Percentiles rank a stretch among this genome's conserved stretches.
Evolutionary conservation across 2,888 invertebrate genomes (phyloP).

Genomic region (Lasioglossum marginatum): DNA sequence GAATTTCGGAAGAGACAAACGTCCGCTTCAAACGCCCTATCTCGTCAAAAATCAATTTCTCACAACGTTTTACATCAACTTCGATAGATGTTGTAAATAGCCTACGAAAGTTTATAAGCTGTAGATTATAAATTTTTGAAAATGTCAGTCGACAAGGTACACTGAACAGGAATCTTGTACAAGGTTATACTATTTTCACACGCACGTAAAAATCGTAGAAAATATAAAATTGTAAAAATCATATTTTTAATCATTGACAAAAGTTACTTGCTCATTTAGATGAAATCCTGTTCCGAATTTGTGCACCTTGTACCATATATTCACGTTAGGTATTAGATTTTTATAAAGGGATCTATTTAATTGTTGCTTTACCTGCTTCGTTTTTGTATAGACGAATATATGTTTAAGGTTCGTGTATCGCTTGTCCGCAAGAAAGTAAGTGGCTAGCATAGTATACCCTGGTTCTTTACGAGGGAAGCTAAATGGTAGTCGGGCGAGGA

Average conservation of each 20-base stretch:
- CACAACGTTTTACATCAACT: not conserved
- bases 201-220: too few relatives aligned
- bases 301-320: not conserved
- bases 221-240: too few relatives aligned
- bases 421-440: constrained; percentile 1
- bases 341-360: not conserved
- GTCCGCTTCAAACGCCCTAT: not conserved
- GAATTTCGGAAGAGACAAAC: not conserved
- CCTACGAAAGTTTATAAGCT: too few relatives aligned
- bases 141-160: too few relatives aligned
- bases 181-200: too few relatives aligned
- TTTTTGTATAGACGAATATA: not conserved
- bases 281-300: not conserved
- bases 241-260: not conserved
- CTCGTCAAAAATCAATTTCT: not conserved
- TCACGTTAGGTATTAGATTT: not conserved
- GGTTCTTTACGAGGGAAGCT: constrained; percentile 74
- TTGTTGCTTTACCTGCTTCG: not conserved
- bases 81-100: too few relatives aligned
- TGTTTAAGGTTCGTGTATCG: not conserved
- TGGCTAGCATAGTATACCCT: constrained; percentile 56
- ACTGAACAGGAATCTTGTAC: too few relatives aligned
- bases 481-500: constrained; percentile 70
- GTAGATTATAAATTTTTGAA: too few relatives aligned
- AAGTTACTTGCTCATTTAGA: not conserved